Base-by-base conservation (phyloP, 64 coral and sea anemone genomes). In the Dendrophyllia cribrosa region DNA sequence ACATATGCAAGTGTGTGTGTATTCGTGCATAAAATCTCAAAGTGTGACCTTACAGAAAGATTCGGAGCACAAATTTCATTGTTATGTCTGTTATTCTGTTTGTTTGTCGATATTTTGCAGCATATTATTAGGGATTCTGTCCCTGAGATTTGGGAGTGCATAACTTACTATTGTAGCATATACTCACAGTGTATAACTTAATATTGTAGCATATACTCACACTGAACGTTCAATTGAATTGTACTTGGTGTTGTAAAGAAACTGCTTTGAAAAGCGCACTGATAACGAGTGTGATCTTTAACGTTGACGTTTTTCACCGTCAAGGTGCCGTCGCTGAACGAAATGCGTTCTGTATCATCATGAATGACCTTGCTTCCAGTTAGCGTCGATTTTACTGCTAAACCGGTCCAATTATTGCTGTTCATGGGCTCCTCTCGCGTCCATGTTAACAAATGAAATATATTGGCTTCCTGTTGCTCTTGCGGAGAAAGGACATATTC, bases 361-460 rank as follows among this genome's bases (percentile, higher is more conserved):
- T 84, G 64, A 10, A 84, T 84, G 51, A 84, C 62, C 50, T 84
- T 84, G 59, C 45, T 84, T 5, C 62, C 80, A 0, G 19, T 84
- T 22, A 68, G 9, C 4, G 60, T 84, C 6, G 80, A 84, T 21
- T 68, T 84, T 7, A 68, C 17, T 5, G 80, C 80, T 17, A 84
- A 51, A 13, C 80, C 80, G 5, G 80, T 43, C 80, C 80, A 84
- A 3, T 51, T 9, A 3, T 68, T 59, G 46, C 80, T 84, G 80
- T 67, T 51, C 0, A 50, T 20, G 9, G 80, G 80, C 45, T 84
- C 44, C 17, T 84, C 80, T 84, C 80, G 19, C 44, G 80, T 67
- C 80, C 80, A 84, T 49, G 80, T 84, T 51, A 84, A 11, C 44
- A 84, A 44, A 84, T 67, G 62, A 52, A 84, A 84, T 66, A 84